Evolutionary conservation across 2,113 vertebrate species (phyloP), one percentile per base, ranked within the genome.

Genomic region (Verasper variegatus): DNA sequence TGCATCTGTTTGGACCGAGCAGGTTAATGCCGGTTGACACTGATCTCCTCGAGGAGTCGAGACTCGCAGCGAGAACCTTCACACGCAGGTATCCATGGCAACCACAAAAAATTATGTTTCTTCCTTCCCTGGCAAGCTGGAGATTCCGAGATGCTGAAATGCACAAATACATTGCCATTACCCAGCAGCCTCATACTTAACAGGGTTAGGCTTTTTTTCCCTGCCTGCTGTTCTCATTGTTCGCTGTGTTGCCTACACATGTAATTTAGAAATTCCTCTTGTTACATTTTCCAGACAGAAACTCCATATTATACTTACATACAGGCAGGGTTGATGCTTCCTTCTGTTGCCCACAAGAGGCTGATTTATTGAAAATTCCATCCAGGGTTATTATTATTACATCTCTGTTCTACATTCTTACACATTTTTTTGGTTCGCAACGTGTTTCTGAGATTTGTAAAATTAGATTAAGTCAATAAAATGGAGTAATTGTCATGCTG

Each of bases 11-110:
- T 76, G 80, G 82, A 87, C 87, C 56, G 81, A 88, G 80, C 89
- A 86, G 91, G 93, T 94, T 94, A 92, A 93, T 94, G 88, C 88
- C 71, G 71, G 82, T 86, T 91, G 91, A 94, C 91, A 85, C 88
- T 92, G 90, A 93, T 92, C 88, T 94, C 88, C 87, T 89, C 31
- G 80, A 93, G 90, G 90, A 93, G 89, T 90, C 91, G 83, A 90
- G 89, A 92, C 84, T 87, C 66, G 26, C 79, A 81, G 85, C 68
- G 6, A 85, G 52, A 90, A 91, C 91, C 84, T 89, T 94, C 87
- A 82, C 91, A 89, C 70, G 59, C 82, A 87, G 84, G 92, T 94
- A 92, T 89, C 94, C 92, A 95, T 94, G 91, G 92, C 80, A 94
- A 95, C 94, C 84, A 6, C 51, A 78, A 78, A 89, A 84, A 91